Evolutionary conservation across 2,888 invertebrate genomes (phyloP), one percentile per base, ranked within the genome.

Genomic region (Trissolcus brochymenae): DNA sequence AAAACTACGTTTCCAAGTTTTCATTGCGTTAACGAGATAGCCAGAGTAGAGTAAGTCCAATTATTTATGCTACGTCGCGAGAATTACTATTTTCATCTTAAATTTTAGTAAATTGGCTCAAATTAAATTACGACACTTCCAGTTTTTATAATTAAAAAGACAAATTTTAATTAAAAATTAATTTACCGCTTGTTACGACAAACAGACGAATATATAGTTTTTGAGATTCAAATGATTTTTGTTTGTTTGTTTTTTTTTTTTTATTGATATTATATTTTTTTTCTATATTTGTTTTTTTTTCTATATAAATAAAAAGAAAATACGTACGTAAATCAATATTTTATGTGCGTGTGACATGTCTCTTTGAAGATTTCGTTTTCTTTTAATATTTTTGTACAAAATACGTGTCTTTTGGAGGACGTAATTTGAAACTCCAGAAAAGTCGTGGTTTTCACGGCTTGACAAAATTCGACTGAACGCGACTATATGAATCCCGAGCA

Each of bases 1-100:
- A 67, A 72, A 77, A 64, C 60, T 40, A 51, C 57, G 40, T 55
- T 61, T 62, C 62, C 62, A 66, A 67, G 29, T 67, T 67, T 55
- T 61, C 49, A 41, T 74, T 74, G 56, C 57, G 54, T 73, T 72
- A 72, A 54, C 54, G 46, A 54, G 49, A 19, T 68, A 64, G 35
- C 35, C 35, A 11, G 46, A 46, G 35, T 35, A 35, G 35, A 55
- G n/a, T 50, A n/a, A 6, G 29, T 14, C 50, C 53, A 70, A 70
- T 70, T 68, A 67, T 53, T 60, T 35, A 13, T 21, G 17, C 25
- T 14, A 14, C 14, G 41, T 25, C 17, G 9, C 19, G 16, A 46
- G 35, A 35, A 14, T 16, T 46, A 46, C n/a, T 16, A 46, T 46
- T 46, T 46, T 46, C 16, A 46, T 16, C 16, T 46, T 16, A 46